Conservation (phyloP, 92 coral and sea anemone species). For the Zoanthus gigantus region DNA sequence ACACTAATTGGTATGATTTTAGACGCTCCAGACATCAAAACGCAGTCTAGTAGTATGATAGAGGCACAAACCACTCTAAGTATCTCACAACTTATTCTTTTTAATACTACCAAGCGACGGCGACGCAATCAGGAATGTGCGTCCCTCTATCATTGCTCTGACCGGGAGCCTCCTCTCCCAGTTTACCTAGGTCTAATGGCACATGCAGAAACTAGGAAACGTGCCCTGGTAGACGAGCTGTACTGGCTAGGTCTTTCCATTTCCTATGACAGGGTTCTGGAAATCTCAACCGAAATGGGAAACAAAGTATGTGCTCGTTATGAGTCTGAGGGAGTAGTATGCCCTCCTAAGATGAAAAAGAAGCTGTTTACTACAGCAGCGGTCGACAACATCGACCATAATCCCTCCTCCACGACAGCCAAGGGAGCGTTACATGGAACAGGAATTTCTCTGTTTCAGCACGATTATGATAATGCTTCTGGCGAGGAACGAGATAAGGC, state of each 20-base stretch:
- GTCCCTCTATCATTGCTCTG: neutral
- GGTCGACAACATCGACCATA: slow-evolving; percentile 75
- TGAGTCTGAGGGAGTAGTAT: slow-evolving; percentile 69
- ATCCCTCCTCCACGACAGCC: neutral
- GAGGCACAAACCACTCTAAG: slow-evolving; percentile 43
- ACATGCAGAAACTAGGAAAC: neutral
- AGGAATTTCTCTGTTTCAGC: slow-evolving; percentile 67
- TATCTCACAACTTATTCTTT: slow-evolving; percentile 42
- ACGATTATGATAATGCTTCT: slow-evolving; percentile 52
- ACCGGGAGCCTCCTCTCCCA: neutral
- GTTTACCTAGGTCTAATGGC: neutral
- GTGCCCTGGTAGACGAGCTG: slow-evolving; percentile 30
- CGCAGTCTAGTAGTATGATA: slow-evolving; percentile 46
- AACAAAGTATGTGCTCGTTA: slow-evolving; percentile 61
- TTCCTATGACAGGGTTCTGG: slow-evolving; percentile 71
- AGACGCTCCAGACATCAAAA: slow-evolving; percentile 59
- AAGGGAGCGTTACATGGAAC: slow-evolving; percentile 36
- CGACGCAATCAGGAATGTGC: neutral
- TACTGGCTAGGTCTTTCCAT: slow-evolving; percentile 67
- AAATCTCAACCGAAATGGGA: slow-evolving; percentile 72
- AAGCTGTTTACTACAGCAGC: neutral
- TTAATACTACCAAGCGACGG: neutral
- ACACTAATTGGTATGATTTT: neutral
- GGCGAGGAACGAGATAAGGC: slow-evolving; percentile 62
- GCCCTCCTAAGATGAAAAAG: slow-evolving; percentile 64